phyloP scores from a whole-genome alignment of 2,113 vertebrate species.

The Montifringilla adamsi region DNA sequence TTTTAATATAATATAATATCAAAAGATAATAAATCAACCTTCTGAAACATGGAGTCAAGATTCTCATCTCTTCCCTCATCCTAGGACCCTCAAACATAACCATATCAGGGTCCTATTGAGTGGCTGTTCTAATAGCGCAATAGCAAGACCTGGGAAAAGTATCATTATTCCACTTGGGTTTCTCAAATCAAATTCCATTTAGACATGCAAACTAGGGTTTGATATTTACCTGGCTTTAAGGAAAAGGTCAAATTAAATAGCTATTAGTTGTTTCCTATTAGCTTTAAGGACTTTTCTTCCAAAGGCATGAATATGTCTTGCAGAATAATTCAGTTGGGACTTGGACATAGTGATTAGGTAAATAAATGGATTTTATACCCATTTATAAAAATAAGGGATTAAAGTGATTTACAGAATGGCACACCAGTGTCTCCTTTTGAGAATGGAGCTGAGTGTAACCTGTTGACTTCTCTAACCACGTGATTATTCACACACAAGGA shows the following conservation, averaged over 20 bases:
- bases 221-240: constrained; percentile 41
- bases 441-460: background rate
- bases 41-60: no score
- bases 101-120: background rate
- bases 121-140: fast-evolving
- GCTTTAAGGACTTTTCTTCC: background rate
- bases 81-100: no score
- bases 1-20: no score
- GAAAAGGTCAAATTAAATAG: constrained; percentile 39
- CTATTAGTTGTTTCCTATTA: background rate
- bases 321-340: background rate
- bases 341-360: background rate
- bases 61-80: no score
- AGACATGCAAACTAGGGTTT: background rate
- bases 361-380: background rate
- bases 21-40: no score
- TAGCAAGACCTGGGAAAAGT: background rate
- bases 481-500: background rate
- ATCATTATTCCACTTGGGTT: background rate
- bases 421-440: background rate
- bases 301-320: background rate
- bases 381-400: background rate
- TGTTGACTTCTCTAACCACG: background rate
- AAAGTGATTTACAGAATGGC: background rate
- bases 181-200: background rate